A percentile compares a stretch with the other conserved stretches of the same genome.
Conservation (phyloP, 2,888 invertebrate species). For the Xanthia icteritia region DNA sequence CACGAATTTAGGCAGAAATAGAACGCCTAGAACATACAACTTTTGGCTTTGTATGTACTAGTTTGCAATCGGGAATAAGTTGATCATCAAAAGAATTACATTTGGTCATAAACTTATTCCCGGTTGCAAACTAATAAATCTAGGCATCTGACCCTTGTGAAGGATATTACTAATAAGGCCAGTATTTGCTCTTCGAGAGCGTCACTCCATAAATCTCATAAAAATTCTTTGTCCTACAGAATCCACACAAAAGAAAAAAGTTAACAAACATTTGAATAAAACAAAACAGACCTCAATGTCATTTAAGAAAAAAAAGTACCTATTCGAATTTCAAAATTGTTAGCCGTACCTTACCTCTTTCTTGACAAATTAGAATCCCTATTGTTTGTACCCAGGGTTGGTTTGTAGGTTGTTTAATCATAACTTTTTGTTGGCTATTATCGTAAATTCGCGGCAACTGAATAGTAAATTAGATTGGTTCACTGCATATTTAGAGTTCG, state of each 20-base stretch:
- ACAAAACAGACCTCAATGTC: slow-evolving; percentile 9
- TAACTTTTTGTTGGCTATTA: slow-evolving; percentile 79
- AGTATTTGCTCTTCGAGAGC: neutral
- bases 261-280: slow-evolving; percentile 37
- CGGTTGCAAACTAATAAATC: neutral
- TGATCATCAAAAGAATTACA: too few species aligned
- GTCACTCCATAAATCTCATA: neutral
- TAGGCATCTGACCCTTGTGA: neutral
- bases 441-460: slow-evolving; percentile 73
- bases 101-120: neutral
- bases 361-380: slow-evolving; percentile 65
- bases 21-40: too few species aligned
- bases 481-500: slow-evolving; percentile 33
- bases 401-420: slow-evolving; percentile 78
- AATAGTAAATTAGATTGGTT: slow-evolving; percentile 66
- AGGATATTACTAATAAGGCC: neutral
- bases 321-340: slow-evolving; percentile 28
- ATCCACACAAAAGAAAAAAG: slow-evolving; percentile 25
- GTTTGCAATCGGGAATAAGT: too few species aligned
- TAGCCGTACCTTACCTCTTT: slow-evolving; percentile 14
- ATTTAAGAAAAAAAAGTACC: slow-evolving; percentile 16
- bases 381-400: slow-evolving; percentile 53
- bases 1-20: neutral
- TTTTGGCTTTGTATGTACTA: neutral
- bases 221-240: slow-evolving; percentile 1